A percentile compares a stretch with the other conserved stretches of the same genome.
Conservation (phyloP, 2,113 vertebrate genomes). For the Callocephalon fimbriatum region DNA sequence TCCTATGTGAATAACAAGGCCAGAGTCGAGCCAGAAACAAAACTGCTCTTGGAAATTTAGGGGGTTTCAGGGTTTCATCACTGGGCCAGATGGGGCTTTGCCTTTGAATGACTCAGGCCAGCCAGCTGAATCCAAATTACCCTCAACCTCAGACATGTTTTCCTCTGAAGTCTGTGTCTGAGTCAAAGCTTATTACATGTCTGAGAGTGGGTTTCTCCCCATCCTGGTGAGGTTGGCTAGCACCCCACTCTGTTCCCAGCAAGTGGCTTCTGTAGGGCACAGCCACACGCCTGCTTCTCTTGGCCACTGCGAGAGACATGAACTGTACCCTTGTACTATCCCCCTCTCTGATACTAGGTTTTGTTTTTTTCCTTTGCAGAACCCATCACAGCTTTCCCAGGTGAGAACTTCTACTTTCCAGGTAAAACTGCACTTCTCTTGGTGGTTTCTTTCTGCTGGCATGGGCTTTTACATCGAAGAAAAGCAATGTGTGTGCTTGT, state of each 20-base stretch:
- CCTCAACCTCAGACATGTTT: not conserved
- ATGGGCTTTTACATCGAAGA: slow-evolving; percentile 11
- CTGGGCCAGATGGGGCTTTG: not conserved
- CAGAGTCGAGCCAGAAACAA: not conserved
- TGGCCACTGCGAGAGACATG: not conserved
- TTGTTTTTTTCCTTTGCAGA: slow-evolving; percentile 79
- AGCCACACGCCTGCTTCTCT: rapidly evolving
- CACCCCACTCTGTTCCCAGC: rapidly evolving
- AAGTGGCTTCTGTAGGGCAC: not conserved
- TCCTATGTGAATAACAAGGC: not conserved
- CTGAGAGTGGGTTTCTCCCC: not conserved
- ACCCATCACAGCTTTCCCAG: slow-evolving; percentile 90
- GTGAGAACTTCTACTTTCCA: slow-evolving; percentile 86
- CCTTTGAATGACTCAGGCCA: not conserved
- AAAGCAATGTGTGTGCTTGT: not conserved
- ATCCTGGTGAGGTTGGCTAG: not conserved
- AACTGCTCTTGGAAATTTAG: not conserved
- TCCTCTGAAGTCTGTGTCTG: not conserved
- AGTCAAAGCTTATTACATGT: rapidly evolving
- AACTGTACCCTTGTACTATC: not conserved
- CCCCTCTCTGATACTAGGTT: not conserved
- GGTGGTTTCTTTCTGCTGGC: slow-evolving; percentile 11
- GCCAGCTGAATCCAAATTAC: not conserved
- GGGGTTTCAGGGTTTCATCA: not conserved
- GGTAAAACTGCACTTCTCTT: slow-evolving; percentile 73